Evolutionary conservation across 2,113 vertebrate genomes (phyloP).

Genomic region (Pelecanoides urinatrix): DNA sequence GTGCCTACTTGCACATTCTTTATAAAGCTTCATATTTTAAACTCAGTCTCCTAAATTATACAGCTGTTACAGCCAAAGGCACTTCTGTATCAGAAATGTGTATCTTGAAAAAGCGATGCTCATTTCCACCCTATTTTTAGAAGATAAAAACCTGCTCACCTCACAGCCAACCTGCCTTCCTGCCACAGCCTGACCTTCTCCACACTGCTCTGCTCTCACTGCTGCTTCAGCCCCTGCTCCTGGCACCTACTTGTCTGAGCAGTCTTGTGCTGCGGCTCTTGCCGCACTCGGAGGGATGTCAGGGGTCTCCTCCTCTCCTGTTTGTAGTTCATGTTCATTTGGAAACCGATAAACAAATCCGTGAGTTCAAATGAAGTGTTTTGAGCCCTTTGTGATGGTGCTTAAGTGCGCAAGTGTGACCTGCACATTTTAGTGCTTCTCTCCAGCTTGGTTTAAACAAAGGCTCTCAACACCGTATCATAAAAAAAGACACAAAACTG

Average conservation of each 20-base stretch:
- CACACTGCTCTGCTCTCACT: neutral
- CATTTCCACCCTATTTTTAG: conserved; percentile 14
- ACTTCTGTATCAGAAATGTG: neutral
- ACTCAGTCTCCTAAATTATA: neutral
- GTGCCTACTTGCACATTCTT: neutral
- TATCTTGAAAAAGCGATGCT: neutral
- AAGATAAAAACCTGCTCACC: neutral
- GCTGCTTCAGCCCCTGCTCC: neutral
- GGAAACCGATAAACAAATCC: neutral
- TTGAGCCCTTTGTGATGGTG: neutral
- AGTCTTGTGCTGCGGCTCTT: fast-evolving
- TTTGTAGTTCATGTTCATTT: neutral
- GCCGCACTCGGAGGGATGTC: fast-evolving
- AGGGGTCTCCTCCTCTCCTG: neutral
- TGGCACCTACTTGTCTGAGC: fast-evolving
- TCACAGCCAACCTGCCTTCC: neutral
- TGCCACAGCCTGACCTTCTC: neutral
- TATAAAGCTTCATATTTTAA: neutral
- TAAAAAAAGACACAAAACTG: neutral
- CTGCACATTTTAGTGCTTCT: neutral
- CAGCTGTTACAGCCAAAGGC: neutral
- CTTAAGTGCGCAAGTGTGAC: fast-evolving
- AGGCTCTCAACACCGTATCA: neutral
- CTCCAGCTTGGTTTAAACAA: neutral
- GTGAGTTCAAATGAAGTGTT: neutral